Base-by-base conservation (phyloP, 2,888 invertebrate species). In the Micoletzkya japonica region DNA sequence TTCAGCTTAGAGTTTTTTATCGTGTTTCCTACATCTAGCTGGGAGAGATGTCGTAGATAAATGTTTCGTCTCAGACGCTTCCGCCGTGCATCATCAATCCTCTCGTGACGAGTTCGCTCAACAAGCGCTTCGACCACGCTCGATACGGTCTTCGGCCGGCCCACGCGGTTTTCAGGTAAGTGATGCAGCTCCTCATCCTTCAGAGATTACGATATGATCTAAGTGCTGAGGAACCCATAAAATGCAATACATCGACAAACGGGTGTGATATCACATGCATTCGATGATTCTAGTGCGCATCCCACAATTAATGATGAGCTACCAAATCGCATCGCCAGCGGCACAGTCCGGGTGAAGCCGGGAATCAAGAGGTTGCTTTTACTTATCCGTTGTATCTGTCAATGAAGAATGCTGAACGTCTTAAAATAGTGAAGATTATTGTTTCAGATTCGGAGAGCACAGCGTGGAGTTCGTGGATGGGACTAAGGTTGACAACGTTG, bases 261-360 rank as follows among this genome's bases (percentile, higher is more conserved):
- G 10, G 20, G 10, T 44, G 10, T 44, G 44, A 44, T 44, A 44
- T 44, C 10, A 7, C 28, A 28, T 17, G 6, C 17, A 57, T 2
- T 10, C 26, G n/a, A 52, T 56, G n/a, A 36, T 63, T 76, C 73
- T 69, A 77, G 78, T 52, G 78, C 80, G 17, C 80, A 80, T 66
- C 79, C 79, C 10, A 79, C 80, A 4, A 76, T 88, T 61, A 87
- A 87, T 73, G 88, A 88, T 77, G 87, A 87, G 58, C 81, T 88
- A 6, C 87, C 88, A 2, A 86, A 86, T 72, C 84, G 87, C 57
- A 86, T 88, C 59, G 84, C 87, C 73, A 85, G 83, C 44, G 80
- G 80, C 54, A 79, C 76, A 4, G 74, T 80, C 24, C 50, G 73
- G 49, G 71, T 78, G 32, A 77, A 76, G 50, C 76, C 74, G 28